Percentiles rank a stretch among this genome's conserved stretches.
These are phyloP conservation scores for Sula dactylatra DNA, from an alignment of 2,113 vertebrate genomes.

Conservation along the genomic window DNA sequence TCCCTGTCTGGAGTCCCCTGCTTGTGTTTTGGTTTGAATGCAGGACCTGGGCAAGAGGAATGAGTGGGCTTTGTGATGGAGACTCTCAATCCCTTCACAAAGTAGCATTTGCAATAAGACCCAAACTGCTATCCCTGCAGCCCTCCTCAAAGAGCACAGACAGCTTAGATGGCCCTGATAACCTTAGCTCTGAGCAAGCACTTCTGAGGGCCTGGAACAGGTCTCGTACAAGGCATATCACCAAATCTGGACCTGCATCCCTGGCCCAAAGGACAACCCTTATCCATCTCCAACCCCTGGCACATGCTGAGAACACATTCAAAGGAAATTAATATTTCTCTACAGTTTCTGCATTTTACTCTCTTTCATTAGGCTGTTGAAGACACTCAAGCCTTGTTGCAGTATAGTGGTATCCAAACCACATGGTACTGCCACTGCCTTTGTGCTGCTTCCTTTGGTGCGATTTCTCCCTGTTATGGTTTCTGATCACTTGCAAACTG, in stretches of 20 bases:
- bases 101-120: neutral
- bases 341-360: neutral
- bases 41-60: neutral
- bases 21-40: neutral
- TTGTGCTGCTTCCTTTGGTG: neutral
- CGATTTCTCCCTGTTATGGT: neutral
- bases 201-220: neutral
- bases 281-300: neutral
- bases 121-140: neutral
- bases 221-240: neutral
- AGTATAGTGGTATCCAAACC: neutral
- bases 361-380: neutral
- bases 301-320: neutral
- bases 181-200: neutral
- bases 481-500: neutral
- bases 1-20: neutral
- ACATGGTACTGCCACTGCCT: neutral
- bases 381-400: neutral
- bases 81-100: neutral
- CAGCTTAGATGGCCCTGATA: neutral
- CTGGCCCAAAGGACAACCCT: neutral
- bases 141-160: neutral
- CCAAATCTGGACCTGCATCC: neutral
- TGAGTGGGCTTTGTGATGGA: neutral
- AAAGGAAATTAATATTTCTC: neutral